Conservation (phyloP, 2,888 invertebrate genomes). For the Machimus rusticus region DNA sequence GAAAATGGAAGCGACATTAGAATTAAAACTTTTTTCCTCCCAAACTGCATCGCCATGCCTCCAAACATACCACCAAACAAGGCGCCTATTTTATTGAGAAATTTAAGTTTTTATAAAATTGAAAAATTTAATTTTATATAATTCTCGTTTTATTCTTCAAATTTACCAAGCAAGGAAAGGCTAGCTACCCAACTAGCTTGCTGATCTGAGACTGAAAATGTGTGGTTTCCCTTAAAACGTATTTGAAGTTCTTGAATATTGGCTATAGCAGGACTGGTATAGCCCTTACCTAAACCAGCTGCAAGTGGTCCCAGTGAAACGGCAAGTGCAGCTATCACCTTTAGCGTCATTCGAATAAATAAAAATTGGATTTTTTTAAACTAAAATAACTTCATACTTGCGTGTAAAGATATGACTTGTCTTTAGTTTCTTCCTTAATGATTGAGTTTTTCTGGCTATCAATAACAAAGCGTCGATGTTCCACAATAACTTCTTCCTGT, state of each 20-base stretch:
- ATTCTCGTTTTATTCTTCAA: background rate
- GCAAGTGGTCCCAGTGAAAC: constrained; percentile 77
- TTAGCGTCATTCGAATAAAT: background rate
- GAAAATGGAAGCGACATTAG: constrained; percentile 79
- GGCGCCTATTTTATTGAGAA: constrained; percentile 65
- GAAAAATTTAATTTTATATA: background rate
- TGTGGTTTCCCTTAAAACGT: constrained; percentile 61
- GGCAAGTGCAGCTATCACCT: constrained; percentile 76
- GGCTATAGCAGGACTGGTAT: constrained; percentile 77
- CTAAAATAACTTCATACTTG: constrained; percentile 23
- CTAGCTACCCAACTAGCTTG: constrained; percentile 80
- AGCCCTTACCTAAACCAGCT: constrained; percentile 77
- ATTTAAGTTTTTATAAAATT: background rate
- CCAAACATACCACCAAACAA: constrained; percentile 79
- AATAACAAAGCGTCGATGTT: constrained; percentile 48
- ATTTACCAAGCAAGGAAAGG: constrained; percentile 70
- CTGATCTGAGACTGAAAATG: constrained; percentile 70
- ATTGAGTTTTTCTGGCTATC: constrained; percentile 17
- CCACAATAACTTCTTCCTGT: constrained; percentile 47
- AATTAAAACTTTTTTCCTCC: constrained; percentile 73
- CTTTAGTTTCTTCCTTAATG: background rate
- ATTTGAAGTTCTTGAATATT: constrained; percentile 69
- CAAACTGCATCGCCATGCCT: constrained; percentile 76
- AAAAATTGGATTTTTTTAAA: background rate
- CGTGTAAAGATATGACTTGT: constrained; percentile 42